phyloP scores from a whole-genome alignment of 2,113 vertebrate species.

The Aythya baeri region DNA sequence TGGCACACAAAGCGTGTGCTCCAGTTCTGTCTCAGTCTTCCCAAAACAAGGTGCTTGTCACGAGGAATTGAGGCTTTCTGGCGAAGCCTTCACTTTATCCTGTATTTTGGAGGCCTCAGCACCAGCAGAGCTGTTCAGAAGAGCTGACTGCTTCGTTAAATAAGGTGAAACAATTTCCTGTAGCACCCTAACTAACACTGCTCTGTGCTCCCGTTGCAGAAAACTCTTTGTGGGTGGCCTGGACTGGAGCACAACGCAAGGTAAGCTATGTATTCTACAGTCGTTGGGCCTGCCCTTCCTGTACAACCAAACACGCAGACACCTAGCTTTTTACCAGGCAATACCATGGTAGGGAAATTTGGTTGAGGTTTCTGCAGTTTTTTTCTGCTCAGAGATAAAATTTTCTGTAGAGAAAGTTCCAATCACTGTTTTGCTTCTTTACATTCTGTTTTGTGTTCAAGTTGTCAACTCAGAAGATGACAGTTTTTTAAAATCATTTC shows the following conservation, averaged over 20 bases:
- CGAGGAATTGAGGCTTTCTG: neutral
- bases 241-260: slow-evolving; percentile 99
- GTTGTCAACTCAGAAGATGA: neutral
- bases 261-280: slow-evolving; percentile 72
- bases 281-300: neutral
- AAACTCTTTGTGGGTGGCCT: slow-evolving; percentile 99
- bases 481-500: neutral
- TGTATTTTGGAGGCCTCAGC: rapidly evolving
- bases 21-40: neutral
- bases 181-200: slow-evolving; percentile 26
- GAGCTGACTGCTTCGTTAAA: neutral
- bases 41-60: neutral
- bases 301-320: neutral
- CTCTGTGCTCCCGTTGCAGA: slow-evolving; percentile 77
- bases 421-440: rapidly evolving
- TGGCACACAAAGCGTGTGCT: neutral
- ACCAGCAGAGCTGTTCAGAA: neutral
- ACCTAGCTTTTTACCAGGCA: neutral
- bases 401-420: neutral
- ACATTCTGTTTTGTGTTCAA: neutral
- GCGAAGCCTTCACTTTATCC: rapidly evolving
- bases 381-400: neutral
- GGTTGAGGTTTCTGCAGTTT: neutral
- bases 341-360: neutral
- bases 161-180: neutral